phyloP scores from a whole-genome alignment of 2,888 invertebrate species.

The Cheilosia soror region DNA sequence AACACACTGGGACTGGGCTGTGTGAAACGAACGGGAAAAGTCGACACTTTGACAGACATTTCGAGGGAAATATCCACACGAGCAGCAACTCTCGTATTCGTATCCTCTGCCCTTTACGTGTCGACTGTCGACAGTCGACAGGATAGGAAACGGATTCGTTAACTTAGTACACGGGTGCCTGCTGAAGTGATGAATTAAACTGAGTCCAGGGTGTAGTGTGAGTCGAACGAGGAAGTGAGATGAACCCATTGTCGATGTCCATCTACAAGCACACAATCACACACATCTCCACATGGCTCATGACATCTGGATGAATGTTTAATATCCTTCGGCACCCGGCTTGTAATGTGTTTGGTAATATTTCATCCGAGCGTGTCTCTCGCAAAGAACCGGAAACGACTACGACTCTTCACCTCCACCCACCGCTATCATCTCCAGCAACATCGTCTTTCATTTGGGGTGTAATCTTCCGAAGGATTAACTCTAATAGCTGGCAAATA shows the following conservation, averaged over 20 bases:
- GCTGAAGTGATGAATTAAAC: constrained; percentile 71
- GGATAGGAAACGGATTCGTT: constrained; percentile 62
- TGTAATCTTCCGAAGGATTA: constrained; percentile 75
- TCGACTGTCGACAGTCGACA: constrained; percentile 44
- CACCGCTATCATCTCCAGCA: background rate
- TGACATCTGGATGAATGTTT: constrained; percentile 77
- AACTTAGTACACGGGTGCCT: constrained; percentile 52
- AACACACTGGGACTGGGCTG: background rate
- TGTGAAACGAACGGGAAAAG: constrained; percentile 30
- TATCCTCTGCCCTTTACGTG: constrained; percentile 40
- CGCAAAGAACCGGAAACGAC: constrained; percentile 68
- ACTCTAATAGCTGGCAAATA: constrained; percentile 77
- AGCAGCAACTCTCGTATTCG: constrained; percentile 2
- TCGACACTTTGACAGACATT: constrained; percentile 69
- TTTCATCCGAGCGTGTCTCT: constrained; percentile 67
- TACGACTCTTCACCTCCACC: constrained; percentile 42
- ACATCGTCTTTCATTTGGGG: constrained; percentile 51
- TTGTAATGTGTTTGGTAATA: constrained; percentile 73
- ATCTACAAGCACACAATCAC: constrained; percentile 16
- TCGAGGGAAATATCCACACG: constrained; percentile 34
- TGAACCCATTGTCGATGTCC: constrained; percentile 62
- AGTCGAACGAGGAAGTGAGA: constrained; percentile 17
- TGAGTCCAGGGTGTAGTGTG: constrained; percentile 13
- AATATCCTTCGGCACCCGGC: constrained; percentile 77
- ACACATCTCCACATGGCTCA: constrained; percentile 14